Conservation (phyloP, 2,888 invertebrate genomes). For the Coenonympha glycerion region DNA sequence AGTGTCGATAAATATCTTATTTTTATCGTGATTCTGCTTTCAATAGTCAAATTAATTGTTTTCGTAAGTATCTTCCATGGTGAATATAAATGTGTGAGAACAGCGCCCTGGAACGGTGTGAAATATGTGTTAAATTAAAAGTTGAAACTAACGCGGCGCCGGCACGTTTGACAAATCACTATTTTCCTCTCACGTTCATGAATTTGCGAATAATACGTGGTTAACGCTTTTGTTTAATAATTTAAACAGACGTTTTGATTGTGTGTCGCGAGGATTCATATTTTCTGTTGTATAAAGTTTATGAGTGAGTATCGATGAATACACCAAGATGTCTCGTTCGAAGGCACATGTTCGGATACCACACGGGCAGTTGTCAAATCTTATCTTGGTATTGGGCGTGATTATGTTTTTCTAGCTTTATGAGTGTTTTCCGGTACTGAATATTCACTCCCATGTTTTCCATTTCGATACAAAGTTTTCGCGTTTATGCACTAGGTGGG, state of each 20-base stretch:
- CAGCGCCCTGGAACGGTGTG: slow-evolving; percentile 51
- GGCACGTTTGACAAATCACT: slow-evolving; percentile 71
- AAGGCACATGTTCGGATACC: slow-evolving; percentile 68
- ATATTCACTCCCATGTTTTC: slow-evolving; percentile 13
- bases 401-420: slow-evolving; percentile 27
- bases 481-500: slow-evolving; percentile 53
- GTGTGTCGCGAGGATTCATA: slow-evolving; percentile 36
- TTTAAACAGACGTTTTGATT: slow-evolving; percentile 33
- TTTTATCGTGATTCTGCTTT: slow-evolving; percentile 69
- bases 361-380: slow-evolving; percentile 41
- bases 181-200: slow-evolving; percentile 54
- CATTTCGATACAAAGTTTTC: slow-evolving; percentile 34
- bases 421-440: slow-evolving; percentile 23
- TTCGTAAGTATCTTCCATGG: slow-evolving; percentile 72
- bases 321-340: slow-evolving; percentile 60
- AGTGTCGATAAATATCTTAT: slow-evolving; percentile 80
- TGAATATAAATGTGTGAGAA: slow-evolving; percentile 63
- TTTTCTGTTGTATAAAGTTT: slow-evolving; percentile 43
- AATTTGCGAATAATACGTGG: slow-evolving; percentile 45
- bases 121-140: slow-evolving; percentile 62
- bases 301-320: slow-evolving; percentile 44
- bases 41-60: slow-evolving; percentile 60
- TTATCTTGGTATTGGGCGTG: slow-evolving; percentile 38
- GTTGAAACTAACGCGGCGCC: slow-evolving; percentile 61
- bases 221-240: slow-evolving; percentile 37